phyloP scores from a whole-genome alignment of 2,888 invertebrate genomes.

The Amiota minor region DNA sequence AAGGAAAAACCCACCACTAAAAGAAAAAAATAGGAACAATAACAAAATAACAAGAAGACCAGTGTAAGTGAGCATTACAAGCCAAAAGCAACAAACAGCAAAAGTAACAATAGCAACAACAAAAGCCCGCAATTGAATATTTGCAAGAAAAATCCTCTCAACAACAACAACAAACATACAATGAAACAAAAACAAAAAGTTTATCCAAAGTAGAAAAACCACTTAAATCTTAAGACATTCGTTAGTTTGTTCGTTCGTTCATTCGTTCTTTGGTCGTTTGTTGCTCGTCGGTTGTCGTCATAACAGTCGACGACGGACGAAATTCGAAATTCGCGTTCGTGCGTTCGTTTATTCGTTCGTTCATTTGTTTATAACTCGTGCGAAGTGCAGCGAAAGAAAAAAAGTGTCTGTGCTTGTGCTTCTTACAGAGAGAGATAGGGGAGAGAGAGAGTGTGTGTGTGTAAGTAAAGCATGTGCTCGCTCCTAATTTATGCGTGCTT shows the following conservation, averaged over 20 bases:
- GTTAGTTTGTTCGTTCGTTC: no score
- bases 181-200: conserved; percentile 12
- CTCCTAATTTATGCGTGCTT: no score
- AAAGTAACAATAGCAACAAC: conserved; percentile 33
- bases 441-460: no score
- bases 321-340: conserved; percentile 6
- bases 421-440: no score
- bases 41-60: conserved; percentile 41
- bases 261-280: conserved; percentile 37
- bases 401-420: conserved; percentile 22
- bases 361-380: background rate
- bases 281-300: conserved; percentile 33
- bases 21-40: conserved; percentile 46
- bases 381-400: conserved; percentile 29
- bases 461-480: no score
- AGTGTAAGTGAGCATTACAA: conserved; percentile 56
- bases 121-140: conserved; percentile 41
- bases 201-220: conserved; percentile 63
- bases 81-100: conserved; percentile 43
- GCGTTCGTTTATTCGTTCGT: no score
- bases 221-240: conserved; percentile 61
- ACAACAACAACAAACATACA: conserved; percentile 50
- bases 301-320: conserved; percentile 36
- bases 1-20: conserved; percentile 63
- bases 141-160: conserved; percentile 60